These are phyloP conservation scores for Poeciliopsis infans DNA, from an alignment of 2,797 vertebrate genomes.

Conservation along the genomic window DNA sequence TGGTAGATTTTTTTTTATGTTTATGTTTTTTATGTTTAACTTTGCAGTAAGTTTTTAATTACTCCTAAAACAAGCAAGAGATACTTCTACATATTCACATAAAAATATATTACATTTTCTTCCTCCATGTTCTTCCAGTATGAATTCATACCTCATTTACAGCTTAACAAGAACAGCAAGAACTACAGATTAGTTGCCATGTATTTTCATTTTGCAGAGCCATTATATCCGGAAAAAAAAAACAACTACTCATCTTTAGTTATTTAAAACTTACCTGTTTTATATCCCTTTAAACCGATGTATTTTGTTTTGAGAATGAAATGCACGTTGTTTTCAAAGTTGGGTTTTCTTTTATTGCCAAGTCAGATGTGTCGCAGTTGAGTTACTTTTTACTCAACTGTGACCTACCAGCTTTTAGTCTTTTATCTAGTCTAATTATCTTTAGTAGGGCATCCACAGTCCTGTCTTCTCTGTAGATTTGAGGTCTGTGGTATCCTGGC, in stretches of 20 bases:
- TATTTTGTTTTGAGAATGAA: neutral
- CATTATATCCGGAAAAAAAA: neutral
- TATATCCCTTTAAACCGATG: neutral
- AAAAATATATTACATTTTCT: neutral
- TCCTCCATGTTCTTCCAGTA: neutral
- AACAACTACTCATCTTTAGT: neutral
- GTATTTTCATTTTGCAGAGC: neutral
- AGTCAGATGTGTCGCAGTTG: neutral
- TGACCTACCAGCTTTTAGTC: neutral
- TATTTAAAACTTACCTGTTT: neutral
- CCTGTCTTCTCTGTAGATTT: neutral
- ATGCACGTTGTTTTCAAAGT: neutral
- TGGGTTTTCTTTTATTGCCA: neutral
- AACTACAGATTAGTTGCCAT: neutral
- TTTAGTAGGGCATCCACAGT: neutral
- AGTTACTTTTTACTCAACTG: too few relatives aligned
- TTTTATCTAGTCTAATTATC: neutral
- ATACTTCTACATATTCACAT: neutral
- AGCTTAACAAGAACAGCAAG: neutral
- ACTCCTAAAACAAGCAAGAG: neutral
- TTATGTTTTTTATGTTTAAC: neutral
- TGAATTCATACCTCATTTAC: neutral
- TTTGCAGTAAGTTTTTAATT: neutral
- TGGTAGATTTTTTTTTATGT: neutral
- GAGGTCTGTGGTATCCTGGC: neutral